Conservation (phyloP, 1,140 invertebrate species). For the Sweltsa coloradensis region DNA sequence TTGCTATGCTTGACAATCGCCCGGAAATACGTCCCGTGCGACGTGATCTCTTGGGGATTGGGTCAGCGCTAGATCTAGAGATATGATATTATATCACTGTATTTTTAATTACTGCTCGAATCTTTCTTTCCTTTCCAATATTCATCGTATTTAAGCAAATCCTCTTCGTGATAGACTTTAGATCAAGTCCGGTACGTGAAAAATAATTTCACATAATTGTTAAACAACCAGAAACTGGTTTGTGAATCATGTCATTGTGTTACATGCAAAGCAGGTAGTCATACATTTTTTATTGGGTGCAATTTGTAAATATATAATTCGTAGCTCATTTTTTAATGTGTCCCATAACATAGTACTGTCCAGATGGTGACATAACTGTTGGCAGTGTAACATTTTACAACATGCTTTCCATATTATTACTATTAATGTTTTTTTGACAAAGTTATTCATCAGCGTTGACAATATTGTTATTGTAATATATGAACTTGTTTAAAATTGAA, state of each 20-base stretch:
- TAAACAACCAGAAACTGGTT: not conserved
- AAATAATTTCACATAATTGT: not conserved
- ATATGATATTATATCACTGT: not conserved
- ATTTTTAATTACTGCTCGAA: constrained; percentile 4
- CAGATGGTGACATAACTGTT: not conserved
- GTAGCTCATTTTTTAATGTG: not conserved
- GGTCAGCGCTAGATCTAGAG: not conserved
- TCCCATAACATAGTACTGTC: not conserved
- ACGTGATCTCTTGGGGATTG: not conserved
- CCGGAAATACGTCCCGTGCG: not conserved
- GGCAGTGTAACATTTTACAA: not conserved
- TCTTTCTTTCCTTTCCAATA: not conserved
- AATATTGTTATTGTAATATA: constrained; percentile 13
- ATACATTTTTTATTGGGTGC: not conserved
- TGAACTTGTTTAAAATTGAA: constrained; percentile 9
- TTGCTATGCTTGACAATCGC: not conserved
- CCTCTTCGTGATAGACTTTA: not conserved
- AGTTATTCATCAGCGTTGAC: constrained; percentile 10
- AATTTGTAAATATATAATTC: not conserved
- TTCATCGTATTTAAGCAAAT: not conserved
- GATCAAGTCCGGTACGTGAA: not conserved
- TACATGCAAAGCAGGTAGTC: not conserved
- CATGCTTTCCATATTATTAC: not conserved
- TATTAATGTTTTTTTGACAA: too few species aligned
- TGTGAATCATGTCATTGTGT: not conserved